Percentiles rank a stretch among this genome's conserved stretches.
Conservation (phyloP, 2,888 invertebrate genomes). For the Galerucella nymphaeae region DNA sequence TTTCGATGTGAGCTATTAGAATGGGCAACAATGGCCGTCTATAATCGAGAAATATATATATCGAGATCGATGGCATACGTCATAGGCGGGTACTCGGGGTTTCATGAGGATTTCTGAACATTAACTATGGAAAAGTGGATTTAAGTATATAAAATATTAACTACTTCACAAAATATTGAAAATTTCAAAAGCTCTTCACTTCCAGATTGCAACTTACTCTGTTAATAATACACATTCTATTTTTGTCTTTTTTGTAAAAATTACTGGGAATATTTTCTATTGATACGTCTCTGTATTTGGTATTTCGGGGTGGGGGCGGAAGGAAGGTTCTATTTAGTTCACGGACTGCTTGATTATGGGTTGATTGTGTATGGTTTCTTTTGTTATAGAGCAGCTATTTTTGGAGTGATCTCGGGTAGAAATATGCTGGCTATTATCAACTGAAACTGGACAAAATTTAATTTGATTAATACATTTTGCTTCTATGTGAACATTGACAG, state of each 20-base stretch:
- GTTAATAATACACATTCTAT: no score
- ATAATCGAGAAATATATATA: slow-evolving; percentile 24
- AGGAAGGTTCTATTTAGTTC: slow-evolving; percentile 24
- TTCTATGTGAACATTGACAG: background rate
- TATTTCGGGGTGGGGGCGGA: background rate
- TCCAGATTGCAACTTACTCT: no score
- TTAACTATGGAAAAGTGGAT: no score
- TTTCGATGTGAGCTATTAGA: slow-evolving; percentile 30
- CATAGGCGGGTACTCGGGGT: background rate
- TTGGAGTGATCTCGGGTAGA: slow-evolving; percentile 4
- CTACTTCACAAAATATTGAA: no score
- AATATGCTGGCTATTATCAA: slow-evolving; percentile 3
- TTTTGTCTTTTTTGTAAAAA: background rate
- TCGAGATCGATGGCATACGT: slow-evolving; percentile 21
- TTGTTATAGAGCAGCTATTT: slow-evolving; percentile 14
- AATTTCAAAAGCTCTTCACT: no score
- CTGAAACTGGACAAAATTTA: background rate
- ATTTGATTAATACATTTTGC: slow-evolving; percentile 2
- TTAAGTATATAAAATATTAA: no score
- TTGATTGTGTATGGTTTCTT: slow-evolving; percentile 23
- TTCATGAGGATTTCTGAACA: background rate
- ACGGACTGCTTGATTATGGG: slow-evolving; percentile 23
- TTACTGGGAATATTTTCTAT: background rate
- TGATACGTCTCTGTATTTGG: background rate
- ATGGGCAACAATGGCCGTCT: slow-evolving; percentile 29